Percentiles rank a stretch among this genome's conserved stretches.
Conservation (phyloP, 2,113 vertebrate species). For the Taurulus bubalis region DNA sequence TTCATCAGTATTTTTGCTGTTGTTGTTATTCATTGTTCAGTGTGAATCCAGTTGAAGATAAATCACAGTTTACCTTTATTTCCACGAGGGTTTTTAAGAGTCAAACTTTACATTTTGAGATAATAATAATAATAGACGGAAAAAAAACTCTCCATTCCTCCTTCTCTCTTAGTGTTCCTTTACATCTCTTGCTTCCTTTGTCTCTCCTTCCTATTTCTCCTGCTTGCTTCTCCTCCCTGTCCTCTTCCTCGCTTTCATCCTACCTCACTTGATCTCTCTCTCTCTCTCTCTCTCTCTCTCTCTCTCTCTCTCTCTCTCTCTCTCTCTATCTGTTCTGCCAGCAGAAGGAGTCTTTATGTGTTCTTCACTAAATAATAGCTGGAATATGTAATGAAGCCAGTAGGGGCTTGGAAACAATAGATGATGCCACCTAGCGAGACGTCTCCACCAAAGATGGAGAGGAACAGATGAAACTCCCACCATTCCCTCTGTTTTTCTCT, state of each 20-base stretch:
- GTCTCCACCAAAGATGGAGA: conserved; percentile 42
- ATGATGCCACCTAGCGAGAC: conserved; percentile 47
- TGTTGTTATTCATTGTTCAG: not conserved
- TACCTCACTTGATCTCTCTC: not conserved
- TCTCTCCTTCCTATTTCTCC: not conserved
- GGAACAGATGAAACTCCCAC: conserved; percentile 34
- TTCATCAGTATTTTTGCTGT: not conserved
- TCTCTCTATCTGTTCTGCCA: conserved; percentile 20
- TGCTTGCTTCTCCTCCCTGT: not conserved
- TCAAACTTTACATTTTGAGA: not conserved
- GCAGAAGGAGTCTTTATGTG: conserved; percentile 40
- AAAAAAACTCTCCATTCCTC: not conserved
- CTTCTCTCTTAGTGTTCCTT: conserved; percentile 13
- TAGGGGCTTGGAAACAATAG: conserved; percentile 51
- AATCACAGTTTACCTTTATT: not conserved
- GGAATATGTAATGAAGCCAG: conserved; percentile 73
- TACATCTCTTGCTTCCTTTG: conserved; percentile 12
- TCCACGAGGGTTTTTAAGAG: not conserved
- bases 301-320: not conserved
- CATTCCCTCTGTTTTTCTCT: conserved; percentile 1
- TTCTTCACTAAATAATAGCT: conserved; percentile 57
- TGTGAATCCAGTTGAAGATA: not conserved
- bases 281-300: not conserved
- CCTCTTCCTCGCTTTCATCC: not conserved
- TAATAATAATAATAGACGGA: not conserved